Evolutionary conservation across 2,113 vertebrate species (phyloP).

Genomic region (Candoia aspera): DNA sequence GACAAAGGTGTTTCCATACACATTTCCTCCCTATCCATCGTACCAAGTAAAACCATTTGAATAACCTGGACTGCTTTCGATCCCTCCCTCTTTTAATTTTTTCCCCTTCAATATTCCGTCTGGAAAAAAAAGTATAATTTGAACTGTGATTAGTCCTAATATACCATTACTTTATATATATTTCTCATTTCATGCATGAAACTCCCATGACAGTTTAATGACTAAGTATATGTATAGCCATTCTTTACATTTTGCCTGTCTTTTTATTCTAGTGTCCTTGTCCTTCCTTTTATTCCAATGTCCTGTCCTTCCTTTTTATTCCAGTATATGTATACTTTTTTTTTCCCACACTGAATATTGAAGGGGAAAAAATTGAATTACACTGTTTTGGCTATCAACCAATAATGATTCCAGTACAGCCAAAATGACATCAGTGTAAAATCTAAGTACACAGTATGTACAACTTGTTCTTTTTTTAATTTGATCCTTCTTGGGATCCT

Average conservation of each 20-base stretch:
- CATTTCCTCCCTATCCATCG: not conserved
- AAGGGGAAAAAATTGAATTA: conserved; percentile 10
- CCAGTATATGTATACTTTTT: too few species aligned
- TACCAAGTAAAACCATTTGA: not conserved
- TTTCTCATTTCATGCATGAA: not conserved
- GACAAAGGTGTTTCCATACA: not conserved
- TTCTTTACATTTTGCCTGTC: conserved; percentile 29
- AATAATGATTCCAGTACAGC: conserved; percentile 43
- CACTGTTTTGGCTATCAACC: conserved; percentile 34
- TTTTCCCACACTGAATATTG: too few species aligned
- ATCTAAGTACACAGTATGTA: conserved; percentile 49
- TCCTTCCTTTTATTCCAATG: too few species aligned
- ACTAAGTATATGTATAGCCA: not conserved
- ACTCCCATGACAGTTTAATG: not conserved
- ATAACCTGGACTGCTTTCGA: not conserved
- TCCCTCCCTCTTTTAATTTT: not conserved
- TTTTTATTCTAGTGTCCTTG: conserved; percentile 32
- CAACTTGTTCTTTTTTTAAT: conserved; percentile 61
- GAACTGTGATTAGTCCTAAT: not conserved
- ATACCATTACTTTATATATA: not conserved
- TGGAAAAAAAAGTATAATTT: not conserved
- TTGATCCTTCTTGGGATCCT: conserved; percentile 36
- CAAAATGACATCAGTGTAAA: conserved; percentile 56
- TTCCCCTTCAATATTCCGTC: not conserved
- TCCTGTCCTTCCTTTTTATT: too few species aligned